A percentile compares a stretch with the other conserved stretches of the same genome.
Evolutionary conservation across 2,888 invertebrate species (phyloP).

Genomic region (Agrypnus murinus): DNA sequence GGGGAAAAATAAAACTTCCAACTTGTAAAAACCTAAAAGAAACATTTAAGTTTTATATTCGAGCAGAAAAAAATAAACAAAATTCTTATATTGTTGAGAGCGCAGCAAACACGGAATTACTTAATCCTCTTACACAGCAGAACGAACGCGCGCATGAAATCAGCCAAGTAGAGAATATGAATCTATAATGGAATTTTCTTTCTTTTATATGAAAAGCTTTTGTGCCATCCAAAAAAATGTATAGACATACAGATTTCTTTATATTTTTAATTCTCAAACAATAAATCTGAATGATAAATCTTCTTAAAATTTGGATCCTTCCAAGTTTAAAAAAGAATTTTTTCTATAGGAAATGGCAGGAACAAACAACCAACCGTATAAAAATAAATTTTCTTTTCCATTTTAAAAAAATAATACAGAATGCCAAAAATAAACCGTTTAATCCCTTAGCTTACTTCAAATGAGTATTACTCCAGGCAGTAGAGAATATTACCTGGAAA

Average conservation of each 20-base stretch:
- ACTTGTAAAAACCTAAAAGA: conserved; percentile 16
- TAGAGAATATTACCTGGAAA: too few species aligned
- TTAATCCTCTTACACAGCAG: conserved; percentile 52
- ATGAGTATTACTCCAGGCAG: too few species aligned
- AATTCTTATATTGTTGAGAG: conserved; percentile 44
- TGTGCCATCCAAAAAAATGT: conserved; percentile 1
- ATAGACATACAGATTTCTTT: not conserved
- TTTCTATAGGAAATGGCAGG: not conserved
- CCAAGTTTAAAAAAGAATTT: not conserved
- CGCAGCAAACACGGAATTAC: conserved; percentile 42
- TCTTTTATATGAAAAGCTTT: conserved; percentile 34
- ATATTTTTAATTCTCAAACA: conserved; percentile 17
- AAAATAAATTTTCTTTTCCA: not conserved
- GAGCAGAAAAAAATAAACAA: conserved; percentile 37
- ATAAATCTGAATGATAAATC: conserved; percentile 5
- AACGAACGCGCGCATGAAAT: conserved; percentile 47
- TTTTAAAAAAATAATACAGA: not conserved
- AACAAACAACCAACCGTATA: not conserved
- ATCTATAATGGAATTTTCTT: conserved; percentile 44
- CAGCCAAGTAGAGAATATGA: conserved; percentile 48
- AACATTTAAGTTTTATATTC: conserved; percentile 36
- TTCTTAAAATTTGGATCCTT: not conserved
- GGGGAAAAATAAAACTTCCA: conserved; percentile 13
- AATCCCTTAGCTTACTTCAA: not conserved
- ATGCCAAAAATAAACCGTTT: conserved; percentile 13